These are phyloP conservation scores for Azorinus chamasolen DNA, from an alignment of 2,888 invertebrate species.

Conservation along the genomic window DNA sequence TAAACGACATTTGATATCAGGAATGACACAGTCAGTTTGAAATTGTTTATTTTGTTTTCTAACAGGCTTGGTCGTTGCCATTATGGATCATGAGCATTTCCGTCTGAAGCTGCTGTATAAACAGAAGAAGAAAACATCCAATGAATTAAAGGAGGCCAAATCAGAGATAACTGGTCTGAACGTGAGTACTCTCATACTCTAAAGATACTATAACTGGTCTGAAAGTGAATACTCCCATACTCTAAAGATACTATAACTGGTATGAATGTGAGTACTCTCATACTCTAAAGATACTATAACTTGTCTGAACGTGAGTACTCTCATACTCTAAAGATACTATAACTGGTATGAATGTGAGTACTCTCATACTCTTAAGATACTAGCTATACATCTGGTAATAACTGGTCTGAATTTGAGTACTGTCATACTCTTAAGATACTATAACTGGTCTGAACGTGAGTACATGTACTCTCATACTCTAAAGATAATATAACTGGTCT, in stretches of 20 bases:
- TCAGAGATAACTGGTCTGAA: conserved; percentile 66
- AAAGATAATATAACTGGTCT: conserved; percentile 54
- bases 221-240: conserved; percentile 56
- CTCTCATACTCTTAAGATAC: too few relatives aligned
- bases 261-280: conserved; percentile 62
- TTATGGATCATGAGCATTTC: conserved; percentile 79
- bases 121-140: conserved; percentile 77
- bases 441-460: conserved; percentile 70
- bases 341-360: too few relatives aligned
- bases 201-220: conserved; percentile 55
- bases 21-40: too few relatives aligned
- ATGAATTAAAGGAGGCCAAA: conserved; percentile 67
- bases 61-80: conserved; percentile 79
- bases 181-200: conserved; percentile 46
- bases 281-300: conserved; percentile 32
- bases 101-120: conserved; percentile 78
- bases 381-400: not conserved
- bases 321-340: not conserved
- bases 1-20: too few relatives aligned
- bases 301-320: conserved; percentile 66
- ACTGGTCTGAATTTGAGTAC: too few relatives aligned
- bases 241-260: conserved; percentile 43
- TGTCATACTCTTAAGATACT: not conserved
- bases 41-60: not conserved
- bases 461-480: not conserved